phyloP scores from a whole-genome alignment of 2,113 vertebrate species.

The Microtus richardsoni region DNA sequence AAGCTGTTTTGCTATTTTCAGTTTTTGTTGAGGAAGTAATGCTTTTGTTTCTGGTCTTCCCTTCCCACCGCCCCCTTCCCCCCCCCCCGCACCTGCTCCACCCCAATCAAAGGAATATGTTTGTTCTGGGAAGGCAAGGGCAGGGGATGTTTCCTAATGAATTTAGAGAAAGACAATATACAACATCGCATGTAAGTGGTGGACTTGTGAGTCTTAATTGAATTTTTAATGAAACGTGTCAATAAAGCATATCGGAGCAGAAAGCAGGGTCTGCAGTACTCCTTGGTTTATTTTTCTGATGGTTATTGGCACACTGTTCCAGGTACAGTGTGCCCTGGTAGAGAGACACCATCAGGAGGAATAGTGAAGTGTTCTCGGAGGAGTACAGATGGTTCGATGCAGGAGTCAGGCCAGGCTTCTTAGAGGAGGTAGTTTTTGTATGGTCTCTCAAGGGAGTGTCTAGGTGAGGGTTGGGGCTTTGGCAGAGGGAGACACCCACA shows the following conservation, averaged over 20 bases:
- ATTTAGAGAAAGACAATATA: conserved; percentile 51
- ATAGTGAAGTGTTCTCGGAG: not conserved
- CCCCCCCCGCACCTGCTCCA: fast-evolving
- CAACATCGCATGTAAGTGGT: not conserved
- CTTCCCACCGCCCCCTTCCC: too few species aligned
- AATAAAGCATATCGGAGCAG: conserved; percentile 33
- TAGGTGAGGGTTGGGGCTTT: not conserved
- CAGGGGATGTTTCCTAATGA: conserved; percentile 41
- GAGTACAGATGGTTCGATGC: not conserved
- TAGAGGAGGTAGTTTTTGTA: conserved; percentile 37
- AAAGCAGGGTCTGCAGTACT: conserved; percentile 1
- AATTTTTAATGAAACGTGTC: conserved; percentile 20
- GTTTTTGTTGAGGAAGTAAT: conserved; percentile 67
- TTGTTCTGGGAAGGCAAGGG: conserved; percentile 51
- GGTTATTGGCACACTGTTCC: not conserved
- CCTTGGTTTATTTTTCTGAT: conserved; percentile 15
- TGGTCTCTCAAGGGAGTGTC: not conserved
- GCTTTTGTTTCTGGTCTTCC: conserved; percentile 52
- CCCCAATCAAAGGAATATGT: conserved; percentile 62
- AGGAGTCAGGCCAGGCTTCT: not conserved
- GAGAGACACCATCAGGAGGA: not conserved
- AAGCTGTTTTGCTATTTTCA: conserved; percentile 64
- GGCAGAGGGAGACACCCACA: not conserved
- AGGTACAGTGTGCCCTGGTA: not conserved
- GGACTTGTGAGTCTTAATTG: conserved; percentile 32